Evolutionary conservation across 2,113 vertebrate genomes (phyloP).

Genomic region (Cyprinodon brontotheroides): DNA sequence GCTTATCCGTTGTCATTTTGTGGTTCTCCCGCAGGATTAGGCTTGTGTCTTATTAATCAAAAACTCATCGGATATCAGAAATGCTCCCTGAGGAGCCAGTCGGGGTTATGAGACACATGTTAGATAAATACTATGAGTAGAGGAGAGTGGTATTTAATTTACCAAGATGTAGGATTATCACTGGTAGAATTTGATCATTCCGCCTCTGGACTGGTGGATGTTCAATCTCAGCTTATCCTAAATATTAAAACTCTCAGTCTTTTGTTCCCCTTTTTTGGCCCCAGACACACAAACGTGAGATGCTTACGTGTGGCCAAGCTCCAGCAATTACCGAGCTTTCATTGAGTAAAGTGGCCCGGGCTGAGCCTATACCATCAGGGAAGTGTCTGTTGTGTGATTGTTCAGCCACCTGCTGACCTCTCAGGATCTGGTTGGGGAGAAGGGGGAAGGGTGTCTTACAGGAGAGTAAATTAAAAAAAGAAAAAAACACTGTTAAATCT

Average conservation of each 20-base stretch:
- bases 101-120: constrained; percentile 75
- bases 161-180: constrained; percentile 75
- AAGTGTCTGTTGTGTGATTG: constrained; percentile 56
- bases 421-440: constrained; percentile 18
- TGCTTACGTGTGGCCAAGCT: no score
- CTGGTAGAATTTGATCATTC: constrained; percentile 73
- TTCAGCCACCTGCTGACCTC: constrained; percentile 60
- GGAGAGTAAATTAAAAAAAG: constrained; percentile 76
- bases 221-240: constrained; percentile 77
- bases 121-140: constrained; percentile 55
- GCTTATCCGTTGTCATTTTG: constrained; percentile 76
- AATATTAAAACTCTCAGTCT: constrained; percentile 75
- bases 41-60: constrained; percentile 77
- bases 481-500: constrained; percentile 59
- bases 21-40: constrained; percentile 74
- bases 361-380: constrained; percentile 53
- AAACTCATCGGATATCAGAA: constrained; percentile 81
- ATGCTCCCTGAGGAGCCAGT: constrained; percentile 59
- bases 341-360: constrained; percentile 70
- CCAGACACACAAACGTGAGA: constrained; percentile 35
- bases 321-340: constrained; percentile 41
- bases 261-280: constrained; percentile 60
- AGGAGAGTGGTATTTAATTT: constrained; percentile 75
- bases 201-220: constrained; percentile 72
- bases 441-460: constrained; percentile 52